These are phyloP conservation scores for Dicycla oo DNA, from an alignment of 2,888 invertebrate genomes.

Conservation along the genomic window DNA sequence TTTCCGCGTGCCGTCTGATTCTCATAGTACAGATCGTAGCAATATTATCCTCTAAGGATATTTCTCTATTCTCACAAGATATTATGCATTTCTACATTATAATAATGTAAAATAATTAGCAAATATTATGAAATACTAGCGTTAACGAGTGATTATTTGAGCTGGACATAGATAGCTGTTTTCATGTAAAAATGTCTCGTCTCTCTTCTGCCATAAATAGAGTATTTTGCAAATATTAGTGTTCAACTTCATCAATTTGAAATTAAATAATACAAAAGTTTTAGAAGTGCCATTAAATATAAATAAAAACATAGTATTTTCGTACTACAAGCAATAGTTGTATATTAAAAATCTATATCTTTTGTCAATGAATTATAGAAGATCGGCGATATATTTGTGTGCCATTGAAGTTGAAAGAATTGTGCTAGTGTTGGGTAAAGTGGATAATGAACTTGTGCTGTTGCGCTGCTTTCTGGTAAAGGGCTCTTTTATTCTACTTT, in stretches of 20 bases:
- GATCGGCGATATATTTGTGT: constrained; percentile 70
- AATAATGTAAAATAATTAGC: constrained; percentile 63
- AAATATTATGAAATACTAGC: constrained; percentile 55
- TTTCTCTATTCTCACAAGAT: constrained; percentile 55
- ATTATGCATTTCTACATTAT: constrained; percentile 66
- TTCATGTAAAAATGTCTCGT: constrained; percentile 49
- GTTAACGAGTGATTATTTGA: constrained; percentile 52
- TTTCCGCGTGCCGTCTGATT: constrained; percentile 55
- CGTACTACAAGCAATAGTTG: constrained; percentile 81
- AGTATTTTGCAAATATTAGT: constrained; percentile 57
- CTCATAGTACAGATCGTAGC: constrained; percentile 49
- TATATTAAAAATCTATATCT: constrained; percentile 63
- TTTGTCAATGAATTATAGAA: constrained; percentile 57
- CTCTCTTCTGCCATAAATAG: constrained; percentile 57
- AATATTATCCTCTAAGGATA: constrained; percentile 51
- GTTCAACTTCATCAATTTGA: constrained; percentile 56
- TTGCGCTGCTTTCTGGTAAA: constrained; percentile 23
- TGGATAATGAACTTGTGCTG: constrained; percentile 29
- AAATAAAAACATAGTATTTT: constrained; percentile 83
- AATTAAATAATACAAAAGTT: constrained; percentile 70
- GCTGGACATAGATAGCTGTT: constrained; percentile 52
- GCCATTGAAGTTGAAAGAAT: constrained; percentile 61
- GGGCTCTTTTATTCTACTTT: constrained; percentile 33
- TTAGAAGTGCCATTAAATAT: constrained; percentile 87
- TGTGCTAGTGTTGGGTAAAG: constrained; percentile 25